Evolutionary conservation across 1,140 invertebrate species (phyloP), one percentile per base, ranked within the genome.

Genomic region (Rhopalosiphum maidis): DNA sequence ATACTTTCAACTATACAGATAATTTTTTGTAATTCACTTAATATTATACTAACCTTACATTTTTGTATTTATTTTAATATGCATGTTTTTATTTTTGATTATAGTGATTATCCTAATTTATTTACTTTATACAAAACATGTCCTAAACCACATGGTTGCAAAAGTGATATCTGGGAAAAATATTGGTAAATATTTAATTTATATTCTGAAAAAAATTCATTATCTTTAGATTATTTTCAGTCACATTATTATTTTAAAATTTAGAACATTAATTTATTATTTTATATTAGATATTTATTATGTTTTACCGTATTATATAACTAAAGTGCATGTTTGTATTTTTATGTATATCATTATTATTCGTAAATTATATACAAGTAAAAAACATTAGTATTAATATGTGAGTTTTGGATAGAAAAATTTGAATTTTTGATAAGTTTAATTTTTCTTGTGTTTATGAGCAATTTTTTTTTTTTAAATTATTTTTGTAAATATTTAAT

Each of bases 61-160:
- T 35, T 51, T 37, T 35, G 2, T 88, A 54, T 41, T 55, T 25
- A 90, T 41, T 25, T 41, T 25, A 60, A 41, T 30, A 43, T 60
- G 1, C 11, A 41, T 60, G 23, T 90, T 30, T 68, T 55, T 87
- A 22, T n/a, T n/a, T 77, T 41, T 90, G 11, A 4, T 68, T 90
- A 90, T 7, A 90, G 89, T 43, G 51, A 60, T 4, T 90, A 90
- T 90, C 89, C 89, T 68, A 46, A 90, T 68, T 90, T 90, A 68
- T 90, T 90, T 90, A 46, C 89, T 6, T 68, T 22, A 15, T 0
- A 90, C 11, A 25, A 90, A 2, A 30, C 23, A 90, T 90, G 46
- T 43, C 46, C 41, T 9, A 41, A 43, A 90, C 6, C 25, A n/a
- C 22, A 7, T 41, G 11, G 23, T 60, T 60, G 43, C 1, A 90